phyloP scores from a whole-genome alignment of 2,113 vertebrate genomes.

The Eretmochelys imbricata region DNA sequence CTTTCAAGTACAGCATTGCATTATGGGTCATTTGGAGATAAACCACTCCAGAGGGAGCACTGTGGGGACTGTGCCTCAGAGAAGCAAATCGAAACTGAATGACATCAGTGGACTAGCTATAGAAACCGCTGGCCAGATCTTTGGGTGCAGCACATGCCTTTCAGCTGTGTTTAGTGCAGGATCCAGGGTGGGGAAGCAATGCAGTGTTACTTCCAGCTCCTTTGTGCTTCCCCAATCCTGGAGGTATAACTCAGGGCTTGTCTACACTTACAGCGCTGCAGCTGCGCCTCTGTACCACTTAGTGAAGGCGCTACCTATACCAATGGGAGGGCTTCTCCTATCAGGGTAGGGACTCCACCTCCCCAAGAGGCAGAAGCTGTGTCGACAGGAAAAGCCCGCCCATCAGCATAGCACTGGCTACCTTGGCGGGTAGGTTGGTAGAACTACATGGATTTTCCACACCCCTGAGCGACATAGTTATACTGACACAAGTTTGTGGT shows the following conservation, averaged over 20 bases:
- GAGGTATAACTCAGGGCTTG: neutral
- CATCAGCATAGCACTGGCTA: too few relatives aligned
- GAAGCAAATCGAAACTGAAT: neutral
- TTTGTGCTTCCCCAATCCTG: neutral
- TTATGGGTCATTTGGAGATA: accelerated
- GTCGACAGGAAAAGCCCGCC: too few relatives aligned
- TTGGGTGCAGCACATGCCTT: neutral
- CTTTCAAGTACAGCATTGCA: neutral
- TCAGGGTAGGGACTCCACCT: too few relatives aligned
- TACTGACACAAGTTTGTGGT: too few relatives aligned
- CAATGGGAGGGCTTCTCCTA: too few relatives aligned
- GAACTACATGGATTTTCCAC: too few relatives aligned
- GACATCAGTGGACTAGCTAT: neutral
- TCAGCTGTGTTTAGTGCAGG: neutral
- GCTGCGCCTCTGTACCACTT: too few relatives aligned
- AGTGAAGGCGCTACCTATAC: too few relatives aligned
- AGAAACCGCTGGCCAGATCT: accelerated
- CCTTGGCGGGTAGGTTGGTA: too few relatives aligned
- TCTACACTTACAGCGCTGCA: too few relatives aligned
- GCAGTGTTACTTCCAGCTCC: neutral
- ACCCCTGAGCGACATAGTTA: too few relatives aligned
- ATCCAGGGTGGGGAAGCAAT: accelerated
- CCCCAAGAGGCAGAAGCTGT: too few relatives aligned
- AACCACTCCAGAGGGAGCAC: neutral
- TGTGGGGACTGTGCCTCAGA: neutral